Conservation (phyloP, 2,113 vertebrate genomes). For the Sinocyclocheilus maitianheensis region DNA sequence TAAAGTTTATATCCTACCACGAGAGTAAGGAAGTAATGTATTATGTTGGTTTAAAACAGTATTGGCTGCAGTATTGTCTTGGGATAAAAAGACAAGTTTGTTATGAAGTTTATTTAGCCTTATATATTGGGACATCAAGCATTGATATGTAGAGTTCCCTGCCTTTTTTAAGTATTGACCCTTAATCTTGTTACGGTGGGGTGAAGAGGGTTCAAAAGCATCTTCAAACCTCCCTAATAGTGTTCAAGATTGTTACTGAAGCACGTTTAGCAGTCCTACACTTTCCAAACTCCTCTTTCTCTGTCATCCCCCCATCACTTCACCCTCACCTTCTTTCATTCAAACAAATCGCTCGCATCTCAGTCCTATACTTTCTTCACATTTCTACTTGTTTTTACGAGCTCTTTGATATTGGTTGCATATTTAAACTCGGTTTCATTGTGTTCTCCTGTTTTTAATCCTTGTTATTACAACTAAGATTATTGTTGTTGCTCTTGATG, state of each 20-base stretch:
- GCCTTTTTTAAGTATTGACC: slow-evolving; percentile 36
- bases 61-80: slow-evolving; percentile 36
- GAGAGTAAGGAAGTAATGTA: slow-evolving; percentile 30
- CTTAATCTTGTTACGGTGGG: neutral
- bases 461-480: slow-evolving; percentile 68
- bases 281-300: slow-evolving; percentile 1
- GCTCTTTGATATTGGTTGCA: slow-evolving; percentile 75
- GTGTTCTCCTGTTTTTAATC: slow-evolving; percentile 60
- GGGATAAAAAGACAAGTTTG: slow-evolving; percentile 25
- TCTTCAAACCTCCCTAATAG: slow-evolving; percentile 34
- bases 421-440: too few relatives aligned
- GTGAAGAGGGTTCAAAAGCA: slow-evolving; percentile 25
- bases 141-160: slow-evolving; percentile 20
- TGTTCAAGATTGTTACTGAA: slow-evolving; percentile 34
- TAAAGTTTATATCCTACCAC: slow-evolving; percentile 1
- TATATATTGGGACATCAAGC: slow-evolving; percentile 39
- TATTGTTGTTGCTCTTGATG: slow-evolving; percentile 72
- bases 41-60: slow-evolving; percentile 8
- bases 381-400: slow-evolving; percentile 69
- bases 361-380: slow-evolving; percentile 50
- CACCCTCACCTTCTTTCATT: slow-evolving; percentile 25
- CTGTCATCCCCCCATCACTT: slow-evolving; percentile 8
- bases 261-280: slow-evolving; percentile 40
- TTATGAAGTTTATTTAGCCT: slow-evolving; percentile 18
- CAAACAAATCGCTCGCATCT: slow-evolving; percentile 9